Evolutionary conservation across 2,888 invertebrate species (phyloP).

Genomic region (Urechis unicinctus): DNA sequence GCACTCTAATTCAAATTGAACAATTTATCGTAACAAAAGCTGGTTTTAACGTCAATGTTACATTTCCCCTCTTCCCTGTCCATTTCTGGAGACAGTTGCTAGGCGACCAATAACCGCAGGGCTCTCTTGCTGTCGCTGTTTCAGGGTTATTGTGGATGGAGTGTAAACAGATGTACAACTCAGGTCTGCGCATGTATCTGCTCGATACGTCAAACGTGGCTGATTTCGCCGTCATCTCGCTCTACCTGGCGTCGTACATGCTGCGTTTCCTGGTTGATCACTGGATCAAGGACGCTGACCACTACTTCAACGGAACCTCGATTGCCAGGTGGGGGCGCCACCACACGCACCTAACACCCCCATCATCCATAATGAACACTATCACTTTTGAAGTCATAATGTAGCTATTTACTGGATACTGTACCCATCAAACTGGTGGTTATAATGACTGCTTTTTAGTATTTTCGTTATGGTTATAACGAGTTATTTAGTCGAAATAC

Average conservation of each 20-base stretch:
- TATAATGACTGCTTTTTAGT: too few relatives aligned
- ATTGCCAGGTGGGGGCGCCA: constrained; percentile 24
- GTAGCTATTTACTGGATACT: too few relatives aligned
- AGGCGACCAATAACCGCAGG: too few relatives aligned
- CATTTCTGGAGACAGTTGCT: too few relatives aligned
- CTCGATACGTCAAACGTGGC: constrained; percentile 25
- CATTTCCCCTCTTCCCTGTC: too few relatives aligned
- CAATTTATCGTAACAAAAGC: neutral
- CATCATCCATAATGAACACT: too few relatives aligned
- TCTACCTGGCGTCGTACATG: constrained; percentile 25
- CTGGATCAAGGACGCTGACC: constrained; percentile 43
- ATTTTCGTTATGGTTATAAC: too few relatives aligned
- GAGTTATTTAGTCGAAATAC: too few relatives aligned
- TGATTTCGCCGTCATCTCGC: constrained; percentile 22
- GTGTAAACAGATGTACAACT: constrained; percentile 24
- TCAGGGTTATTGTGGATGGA: constrained; percentile 24
- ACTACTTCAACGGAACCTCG: constrained; percentile 37
- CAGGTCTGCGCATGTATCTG: constrained; percentile 20
- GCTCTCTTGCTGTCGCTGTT: too few relatives aligned
- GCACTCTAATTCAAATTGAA: neutral
- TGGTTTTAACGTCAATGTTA: neutral
- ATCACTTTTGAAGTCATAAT: too few relatives aligned
- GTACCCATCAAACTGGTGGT: too few relatives aligned
- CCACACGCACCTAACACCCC: too few relatives aligned
- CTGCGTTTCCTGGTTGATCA: constrained; percentile 42